Percentiles rank a stretch among this genome's conserved stretches.
Conservation (phyloP, 1,140 invertebrate species). For the Caerostris darwini region DNA sequence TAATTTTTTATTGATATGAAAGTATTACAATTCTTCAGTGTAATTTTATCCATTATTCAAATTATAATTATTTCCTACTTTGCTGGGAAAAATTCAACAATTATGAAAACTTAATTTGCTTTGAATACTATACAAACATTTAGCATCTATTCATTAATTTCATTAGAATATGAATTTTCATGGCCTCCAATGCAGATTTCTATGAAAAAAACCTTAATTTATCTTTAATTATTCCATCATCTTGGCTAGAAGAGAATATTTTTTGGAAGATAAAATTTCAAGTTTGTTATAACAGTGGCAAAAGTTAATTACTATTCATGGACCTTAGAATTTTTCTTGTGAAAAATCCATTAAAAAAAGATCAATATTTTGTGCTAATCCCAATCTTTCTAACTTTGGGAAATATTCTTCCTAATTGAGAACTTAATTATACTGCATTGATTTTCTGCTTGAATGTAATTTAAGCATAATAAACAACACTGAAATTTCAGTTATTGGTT, state of each 20-base stretch:
- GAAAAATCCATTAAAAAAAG: background rate
- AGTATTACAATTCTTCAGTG: background rate
- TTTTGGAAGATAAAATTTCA: background rate
- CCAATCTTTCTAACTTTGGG: background rate
- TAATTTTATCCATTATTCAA: background rate
- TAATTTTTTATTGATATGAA: too few species aligned
- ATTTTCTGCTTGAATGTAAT: constrained; percentile 6
- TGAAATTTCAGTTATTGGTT: background rate
- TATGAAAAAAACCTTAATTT: background rate
- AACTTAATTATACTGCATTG: background rate
- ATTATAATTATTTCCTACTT: background rate
- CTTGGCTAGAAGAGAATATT: background rate
- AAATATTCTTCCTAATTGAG: background rate
- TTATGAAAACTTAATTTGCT: background rate
- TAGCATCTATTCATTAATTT: background rate
- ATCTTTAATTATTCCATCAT: background rate
- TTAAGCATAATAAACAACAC: background rate
- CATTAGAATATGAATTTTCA: background rate
- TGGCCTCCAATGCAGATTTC: background rate
- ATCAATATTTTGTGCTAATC: background rate
- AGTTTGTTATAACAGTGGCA: background rate
- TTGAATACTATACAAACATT: background rate
- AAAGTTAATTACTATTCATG: constrained; percentile 1
- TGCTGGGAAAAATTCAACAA: background rate
- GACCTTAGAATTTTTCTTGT: background rate